Conservation (phyloP, 2,113 vertebrate species). For the Henicopernis longicauda region DNA sequence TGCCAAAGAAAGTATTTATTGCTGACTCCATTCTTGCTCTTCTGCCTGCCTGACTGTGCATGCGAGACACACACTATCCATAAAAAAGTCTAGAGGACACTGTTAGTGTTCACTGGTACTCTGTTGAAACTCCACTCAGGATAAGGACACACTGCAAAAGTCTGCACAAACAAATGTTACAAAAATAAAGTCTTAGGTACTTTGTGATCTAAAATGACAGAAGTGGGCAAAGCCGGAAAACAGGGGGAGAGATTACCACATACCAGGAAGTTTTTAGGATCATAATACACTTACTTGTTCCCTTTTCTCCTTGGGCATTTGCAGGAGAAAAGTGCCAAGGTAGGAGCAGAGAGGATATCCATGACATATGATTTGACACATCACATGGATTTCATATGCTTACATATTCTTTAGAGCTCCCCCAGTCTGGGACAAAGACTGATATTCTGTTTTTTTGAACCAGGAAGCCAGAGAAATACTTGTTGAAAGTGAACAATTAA, state of each 20-base stretch:
- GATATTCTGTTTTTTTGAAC: background rate
- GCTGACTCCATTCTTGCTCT: background rate
- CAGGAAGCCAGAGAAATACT: background rate
- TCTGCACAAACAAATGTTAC: background rate
- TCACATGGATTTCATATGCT: background rate
- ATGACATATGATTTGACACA: background rate
- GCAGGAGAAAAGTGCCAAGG: background rate
- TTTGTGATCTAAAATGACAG: background rate
- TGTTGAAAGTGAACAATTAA: background rate
- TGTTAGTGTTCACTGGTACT: background rate
- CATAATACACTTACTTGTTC: slow-evolving; percentile 21
- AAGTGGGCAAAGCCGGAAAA: background rate
- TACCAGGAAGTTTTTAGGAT: background rate
- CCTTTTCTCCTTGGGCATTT: background rate
- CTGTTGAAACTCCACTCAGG: background rate
- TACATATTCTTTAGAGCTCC: background rate
- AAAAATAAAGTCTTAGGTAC: background rate
- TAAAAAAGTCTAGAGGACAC: background rate
- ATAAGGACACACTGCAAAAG: background rate
- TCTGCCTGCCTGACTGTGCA: background rate
- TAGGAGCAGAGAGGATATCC: background rate
- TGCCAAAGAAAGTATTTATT: background rate
- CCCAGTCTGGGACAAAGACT: background rate
- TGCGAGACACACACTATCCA: background rate
- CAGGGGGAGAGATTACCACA: slow-evolving; percentile 5